A percentile compares a stretch with the other conserved stretches of the same genome.
phyloP scores from a whole-genome alignment of 2,888 invertebrate species.

The Reticulitermes lucifugus region DNA sequence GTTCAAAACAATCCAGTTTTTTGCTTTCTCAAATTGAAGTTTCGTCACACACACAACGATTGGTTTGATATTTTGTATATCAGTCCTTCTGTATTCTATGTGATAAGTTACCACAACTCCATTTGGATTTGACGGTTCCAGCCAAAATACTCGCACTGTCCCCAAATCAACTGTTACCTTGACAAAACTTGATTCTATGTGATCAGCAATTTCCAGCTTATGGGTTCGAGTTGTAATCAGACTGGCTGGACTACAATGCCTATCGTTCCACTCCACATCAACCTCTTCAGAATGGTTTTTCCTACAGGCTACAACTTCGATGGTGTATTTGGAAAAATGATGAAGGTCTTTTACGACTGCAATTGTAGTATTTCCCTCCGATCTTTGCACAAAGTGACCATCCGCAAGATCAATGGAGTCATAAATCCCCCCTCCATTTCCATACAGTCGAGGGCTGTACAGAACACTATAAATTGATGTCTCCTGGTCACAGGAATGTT shows the following conservation, averaged over 20 bases:
- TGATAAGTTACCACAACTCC: conserved; percentile 73
- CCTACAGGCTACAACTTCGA: conserved; percentile 73
- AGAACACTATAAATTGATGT: conserved; percentile 37
- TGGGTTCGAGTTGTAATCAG: conserved; percentile 67
- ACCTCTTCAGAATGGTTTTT: conserved; percentile 57
- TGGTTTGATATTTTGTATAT: conserved; percentile 52
- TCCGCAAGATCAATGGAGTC: conserved; percentile 11
- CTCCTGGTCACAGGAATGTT: conserved; percentile 30
- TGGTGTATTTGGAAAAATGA: conserved; percentile 70
- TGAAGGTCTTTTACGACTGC: conserved; percentile 63
- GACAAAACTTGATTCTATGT: conserved; percentile 58
- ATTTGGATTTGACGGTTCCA: conserved; percentile 72
- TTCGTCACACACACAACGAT: conserved; percentile 66
- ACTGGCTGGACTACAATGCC: conserved; percentile 65
- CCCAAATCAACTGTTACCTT: conserved; percentile 55
- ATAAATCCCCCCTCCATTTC: conserved; percentile 34
- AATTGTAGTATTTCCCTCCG: conserved; percentile 30
- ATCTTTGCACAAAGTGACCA: not conserved
- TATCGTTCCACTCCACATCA: conserved; percentile 48
- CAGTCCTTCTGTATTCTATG: conserved; percentile 64
- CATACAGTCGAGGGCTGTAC: conserved; percentile 28
- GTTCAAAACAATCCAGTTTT: conserved; percentile 54
- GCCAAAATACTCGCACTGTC: conserved; percentile 65
- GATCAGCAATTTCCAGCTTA: conserved; percentile 62
- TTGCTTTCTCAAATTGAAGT: conserved; percentile 54